These are phyloP conservation scores for Chymomyza procnemis DNA, from an alignment of 2,888 invertebrate species.

Conservation along the genomic window DNA sequence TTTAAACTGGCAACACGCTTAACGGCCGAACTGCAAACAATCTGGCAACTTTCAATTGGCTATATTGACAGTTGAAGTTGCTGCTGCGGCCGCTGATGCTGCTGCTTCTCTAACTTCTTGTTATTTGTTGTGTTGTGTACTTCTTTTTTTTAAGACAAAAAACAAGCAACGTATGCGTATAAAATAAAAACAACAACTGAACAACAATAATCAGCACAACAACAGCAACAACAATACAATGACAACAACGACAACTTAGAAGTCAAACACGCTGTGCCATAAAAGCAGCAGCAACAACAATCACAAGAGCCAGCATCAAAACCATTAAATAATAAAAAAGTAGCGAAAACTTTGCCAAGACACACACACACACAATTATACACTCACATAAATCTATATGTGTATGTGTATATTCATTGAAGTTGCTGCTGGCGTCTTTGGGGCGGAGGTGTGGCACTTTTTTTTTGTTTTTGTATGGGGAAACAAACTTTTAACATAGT, in stretches of 20 bases:
- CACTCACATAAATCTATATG: not conserved
- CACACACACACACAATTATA: slow-evolving; percentile 16
- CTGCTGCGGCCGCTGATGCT: slow-evolving; percentile 14
- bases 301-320: slow-evolving; percentile 16
- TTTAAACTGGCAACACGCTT: not conserved
- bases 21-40: slow-evolving; percentile 12
- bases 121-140: too few species aligned
- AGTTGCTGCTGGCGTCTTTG: slow-evolving; percentile 49
- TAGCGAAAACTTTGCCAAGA: slow-evolving; percentile 53
- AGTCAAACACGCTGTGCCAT: slow-evolving; percentile 40
- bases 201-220: slow-evolving; percentile 8
- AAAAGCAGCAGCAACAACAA: slow-evolving; percentile 39
- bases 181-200: slow-evolving; percentile 2
- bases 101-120: not conserved
- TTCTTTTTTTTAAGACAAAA: not conserved
- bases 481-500: slow-evolving; percentile 66
- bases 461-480: slow-evolving; percentile 11
- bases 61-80: slow-evolving; percentile 42
- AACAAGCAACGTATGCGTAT: not conserved
- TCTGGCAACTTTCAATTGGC: slow-evolving; percentile 46
- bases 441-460: slow-evolving; percentile 33
- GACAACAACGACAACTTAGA: slow-evolving; percentile 32
- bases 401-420: slow-evolving; percentile 38
- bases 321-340: slow-evolving; percentile 58
- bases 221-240: slow-evolving; percentile 25